Evolutionary conservation across 2,797 vertebrate genomes (phyloP).

Genomic region (Platalea minor): DNA sequence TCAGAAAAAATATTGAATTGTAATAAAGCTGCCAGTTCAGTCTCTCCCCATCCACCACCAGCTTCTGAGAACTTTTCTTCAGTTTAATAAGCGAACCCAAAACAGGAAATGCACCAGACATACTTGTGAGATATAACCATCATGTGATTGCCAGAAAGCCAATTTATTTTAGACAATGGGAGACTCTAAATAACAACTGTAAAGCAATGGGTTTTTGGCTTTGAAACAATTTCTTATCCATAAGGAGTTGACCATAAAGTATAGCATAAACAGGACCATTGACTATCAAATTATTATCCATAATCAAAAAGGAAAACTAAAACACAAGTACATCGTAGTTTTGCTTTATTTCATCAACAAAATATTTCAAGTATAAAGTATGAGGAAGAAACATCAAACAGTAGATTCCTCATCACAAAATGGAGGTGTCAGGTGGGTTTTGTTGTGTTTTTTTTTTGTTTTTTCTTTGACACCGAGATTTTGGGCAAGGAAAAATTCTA

Average conservation of each 20-base stretch:
- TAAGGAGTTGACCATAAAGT: background rate
- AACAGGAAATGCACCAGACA: slow-evolving; percentile 68
- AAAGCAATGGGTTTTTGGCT: background rate
- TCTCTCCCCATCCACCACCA: background rate
- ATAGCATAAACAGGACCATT: background rate
- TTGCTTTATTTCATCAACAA: background rate
- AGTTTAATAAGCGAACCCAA: slow-evolving; percentile 36
- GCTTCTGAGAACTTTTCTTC: slow-evolving; percentile 43
- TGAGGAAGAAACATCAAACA: background rate
- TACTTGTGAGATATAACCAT: slow-evolving; percentile 1
- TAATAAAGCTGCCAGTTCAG: background rate
- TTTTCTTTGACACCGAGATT: background rate
- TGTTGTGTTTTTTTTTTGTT: background rate
- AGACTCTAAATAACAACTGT: background rate
- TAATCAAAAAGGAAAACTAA: background rate
- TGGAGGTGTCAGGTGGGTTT: background rate
- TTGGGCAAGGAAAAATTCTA: background rate
- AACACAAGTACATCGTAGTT: background rate
- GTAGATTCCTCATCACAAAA: background rate
- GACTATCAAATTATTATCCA: background rate
- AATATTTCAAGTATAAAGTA: background rate
- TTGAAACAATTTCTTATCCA: background rate
- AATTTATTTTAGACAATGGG: background rate
- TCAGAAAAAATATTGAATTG: background rate
- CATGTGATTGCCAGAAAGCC: slow-evolving; percentile 57